Base-by-base conservation (phyloP, 2,888 invertebrate genomes). In the Drosophila lutescens region DNA sequence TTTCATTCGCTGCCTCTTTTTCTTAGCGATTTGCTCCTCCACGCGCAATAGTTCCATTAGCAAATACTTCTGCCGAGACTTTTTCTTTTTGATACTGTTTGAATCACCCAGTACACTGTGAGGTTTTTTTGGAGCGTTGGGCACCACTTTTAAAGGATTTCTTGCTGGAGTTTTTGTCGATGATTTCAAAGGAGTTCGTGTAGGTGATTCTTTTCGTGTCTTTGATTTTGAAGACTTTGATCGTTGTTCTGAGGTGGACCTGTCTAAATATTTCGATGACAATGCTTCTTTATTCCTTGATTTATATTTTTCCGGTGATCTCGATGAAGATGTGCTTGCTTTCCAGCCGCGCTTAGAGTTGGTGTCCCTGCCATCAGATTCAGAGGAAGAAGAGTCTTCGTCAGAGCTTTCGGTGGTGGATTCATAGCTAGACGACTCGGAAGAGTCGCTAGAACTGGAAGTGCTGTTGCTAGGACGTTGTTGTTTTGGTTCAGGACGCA, bases 361-460 rank as follows among this genome's bases (percentile, higher is more conserved):
- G 5, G 10, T 12, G 5, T 4, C 23, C 13, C 23, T n/a, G 38
- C 13, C 0, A 13, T 59, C 13, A 17, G 20, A 15, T 23, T 74
- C 30, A 6, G 44, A 58, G 2, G 58, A 59, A 13, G 26, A 44
- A 12, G 36, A 59, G 26, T 12, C 9, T 2, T 43, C 41, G 13
- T 66, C 63, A 1, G 81, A 67, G 36, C 20, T 50, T 8, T 56
- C 9, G 5, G 73, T 60, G 13, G 30, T 68, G 9, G 77, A 86
- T 7, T 43, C 23, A 23, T 56, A 70, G 56, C 26, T 54, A 0
- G 30, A 51, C 1, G 65, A 56, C 1, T 43, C 38, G 2, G 40
- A 41, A 8, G 46, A 56, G 40, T 34, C 34, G 12, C 12, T 43
- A 4, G 36, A 62, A 41, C 46, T 51, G 15, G 17, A 26, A 38